Base-by-base conservation (phyloP, 1,140 invertebrate species). In the Bombus cullumanus region DNA sequence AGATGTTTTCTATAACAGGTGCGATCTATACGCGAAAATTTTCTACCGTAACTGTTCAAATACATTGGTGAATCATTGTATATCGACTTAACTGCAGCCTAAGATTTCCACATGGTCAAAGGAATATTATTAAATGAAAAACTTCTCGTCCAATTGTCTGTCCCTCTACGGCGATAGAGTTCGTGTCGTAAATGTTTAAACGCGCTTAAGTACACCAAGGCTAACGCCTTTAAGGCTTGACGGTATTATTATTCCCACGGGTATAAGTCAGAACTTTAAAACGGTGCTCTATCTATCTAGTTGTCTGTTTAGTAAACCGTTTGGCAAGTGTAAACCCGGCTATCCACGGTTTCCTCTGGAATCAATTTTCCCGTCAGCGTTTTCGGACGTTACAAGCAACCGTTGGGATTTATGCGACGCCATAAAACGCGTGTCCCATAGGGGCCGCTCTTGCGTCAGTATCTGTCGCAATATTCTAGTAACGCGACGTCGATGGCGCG, bases 391-490 rank as follows among this genome's bases (percentile, higher is more conserved):
- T 41, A 64, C 47, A 53, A 53, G 18, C 47, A 1, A 53, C 18
- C 47, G 47, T 53, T 53, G 47, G 39, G 37, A 68, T 79, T 68
- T 68, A 79, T 47, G 62, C 77, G 39, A 8, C 18, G 8, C 68
- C 68, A 37, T 72, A 68, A 72, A 81, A 73, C 47, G 28, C 15
- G 43, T 5, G 37, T 34, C 79, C 68, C 68, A 72, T 72, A 69
- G 79, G 69, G 9, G 37, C 13, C 53, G 47, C 5, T 53, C 31
- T 72, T 72, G 41, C 77, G 41, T 80, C 64, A 72, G 53, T 34
- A 53, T 22, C 22, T 71, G 31, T 59, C 28, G 34, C 25, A n/a
- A 57, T 37, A 18, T 2, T 53, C 18, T 34, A 43, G 79, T 25
- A 81, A 72, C 34, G 6, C 18, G 68, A 39, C 47, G 34, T n/a